Evolutionary conservation across 2,888 invertebrate genomes (phyloP).

Genomic region (Scaptomyza parva): DNA sequence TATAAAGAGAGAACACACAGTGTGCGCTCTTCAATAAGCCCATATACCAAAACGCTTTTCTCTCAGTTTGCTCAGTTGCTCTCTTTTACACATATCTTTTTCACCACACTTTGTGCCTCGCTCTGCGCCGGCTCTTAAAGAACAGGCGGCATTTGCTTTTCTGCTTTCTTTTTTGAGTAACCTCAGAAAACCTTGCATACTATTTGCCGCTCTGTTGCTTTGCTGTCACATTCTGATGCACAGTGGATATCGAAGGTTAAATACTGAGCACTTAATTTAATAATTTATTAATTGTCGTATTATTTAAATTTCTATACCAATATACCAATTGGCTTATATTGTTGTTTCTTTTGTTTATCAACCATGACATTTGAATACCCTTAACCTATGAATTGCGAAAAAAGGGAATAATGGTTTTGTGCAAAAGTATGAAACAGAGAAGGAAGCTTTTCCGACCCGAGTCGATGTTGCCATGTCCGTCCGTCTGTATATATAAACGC

Average conservation of each 20-base stretch:
- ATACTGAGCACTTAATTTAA: background rate
- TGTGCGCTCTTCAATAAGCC: slow-evolving; percentile 2
- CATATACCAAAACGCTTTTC: no score
- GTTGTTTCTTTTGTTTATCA: no score
- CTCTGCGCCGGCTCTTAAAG: slow-evolving; percentile 66
- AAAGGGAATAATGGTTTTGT: no score
- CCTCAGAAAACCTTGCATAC: slow-evolving; percentile 49
- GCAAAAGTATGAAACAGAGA: no score
- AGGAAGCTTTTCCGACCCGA: no score
- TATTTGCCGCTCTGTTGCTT: slow-evolving; percentile 68
- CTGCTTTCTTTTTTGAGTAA: slow-evolving; percentile 18
- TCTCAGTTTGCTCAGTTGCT: slow-evolving; percentile 11
- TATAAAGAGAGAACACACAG: slow-evolving; percentile 22
- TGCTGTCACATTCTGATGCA: slow-evolving; percentile 42
- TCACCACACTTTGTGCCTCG: slow-evolving; percentile 67
- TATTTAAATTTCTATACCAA: background rate
- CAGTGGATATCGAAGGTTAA: slow-evolving; percentile 38
- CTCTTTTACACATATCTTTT: slow-evolving; percentile 38
- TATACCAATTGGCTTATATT: background rate
- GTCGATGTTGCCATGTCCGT: no score
- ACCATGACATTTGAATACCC: no score
- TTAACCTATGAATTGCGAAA: no score
- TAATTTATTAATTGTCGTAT: background rate
- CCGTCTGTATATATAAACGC: no score
- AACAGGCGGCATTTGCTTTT: slow-evolving; percentile 31